Evolutionary conservation across 2,888 invertebrate species (phyloP).

Genomic region (Girardia tigrina): DNA sequence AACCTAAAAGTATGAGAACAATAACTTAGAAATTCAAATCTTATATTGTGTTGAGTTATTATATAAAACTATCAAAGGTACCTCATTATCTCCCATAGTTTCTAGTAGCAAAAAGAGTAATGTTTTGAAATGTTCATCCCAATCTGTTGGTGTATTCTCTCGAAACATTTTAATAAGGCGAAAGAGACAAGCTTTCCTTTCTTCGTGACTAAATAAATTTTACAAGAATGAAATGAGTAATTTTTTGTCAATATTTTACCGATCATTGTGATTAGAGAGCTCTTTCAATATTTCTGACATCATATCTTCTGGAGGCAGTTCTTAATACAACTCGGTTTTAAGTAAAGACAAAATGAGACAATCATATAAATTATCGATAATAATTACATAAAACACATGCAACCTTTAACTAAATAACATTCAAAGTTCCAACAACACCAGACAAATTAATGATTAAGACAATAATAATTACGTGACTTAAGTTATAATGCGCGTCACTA

Average conservation of each 20-base stretch:
- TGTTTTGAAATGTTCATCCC: conserved; percentile 54
- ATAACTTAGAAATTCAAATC: not conserved
- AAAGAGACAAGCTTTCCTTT: conserved; percentile 50
- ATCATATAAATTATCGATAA: too few relatives aligned
- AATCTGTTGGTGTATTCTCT: conserved; percentile 50
- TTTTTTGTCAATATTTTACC: conserved; percentile 41
- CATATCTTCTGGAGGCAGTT: conserved; percentile 40
- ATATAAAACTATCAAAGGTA: conserved; percentile 45
- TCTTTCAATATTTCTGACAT: conserved; percentile 46
- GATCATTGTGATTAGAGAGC: conserved; percentile 51
- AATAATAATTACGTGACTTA: too few relatives aligned
- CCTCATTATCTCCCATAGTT: conserved; percentile 55
- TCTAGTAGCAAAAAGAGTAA: conserved; percentile 64
- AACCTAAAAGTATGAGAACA: not conserved
- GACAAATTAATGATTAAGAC: too few relatives aligned
- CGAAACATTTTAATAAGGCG: conserved; percentile 51
- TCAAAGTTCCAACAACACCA: too few relatives aligned
- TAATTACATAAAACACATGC: too few relatives aligned
- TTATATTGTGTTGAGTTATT: not conserved
- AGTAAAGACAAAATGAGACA: too few relatives aligned
- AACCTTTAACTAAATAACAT: too few relatives aligned
- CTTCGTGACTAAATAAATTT: conserved; percentile 45
- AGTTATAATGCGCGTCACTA: too few relatives aligned
- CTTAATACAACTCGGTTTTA: conserved; percentile 19
- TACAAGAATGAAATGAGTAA: not conserved